A percentile compares a stretch with the other conserved stretches of the same genome.
These are phyloP conservation scores for Cassiopea andromeda DNA, from an alignment of 30 jellyfish, hydroid and myxozoan genomes.

Conservation along the genomic window DNA sequence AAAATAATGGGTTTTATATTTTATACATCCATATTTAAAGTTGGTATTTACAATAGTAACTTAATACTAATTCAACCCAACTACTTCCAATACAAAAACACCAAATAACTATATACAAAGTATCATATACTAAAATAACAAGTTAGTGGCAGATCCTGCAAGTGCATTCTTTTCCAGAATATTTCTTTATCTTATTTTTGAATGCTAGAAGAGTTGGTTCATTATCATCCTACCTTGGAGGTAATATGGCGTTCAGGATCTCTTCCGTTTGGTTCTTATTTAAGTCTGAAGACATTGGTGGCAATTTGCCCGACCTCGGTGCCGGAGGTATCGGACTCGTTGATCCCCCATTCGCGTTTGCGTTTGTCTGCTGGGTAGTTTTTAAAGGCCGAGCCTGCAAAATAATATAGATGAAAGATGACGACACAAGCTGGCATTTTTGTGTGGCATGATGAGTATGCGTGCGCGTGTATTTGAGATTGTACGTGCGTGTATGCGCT, in stretches of 20 bases:
- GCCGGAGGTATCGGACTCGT: slow-evolving; percentile 95
- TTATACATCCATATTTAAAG: background rate
- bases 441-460: background rate
- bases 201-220: background rate
- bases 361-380: slow-evolving; percentile 81
- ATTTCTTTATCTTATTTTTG: too few relatives aligned
- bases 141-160: background rate
- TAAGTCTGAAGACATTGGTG: slow-evolving; percentile 91
- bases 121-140: too few relatives aligned
- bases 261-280: slow-evolving; percentile 97
- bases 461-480: too few relatives aligned
- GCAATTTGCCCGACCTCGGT: slow-evolving; percentile 93
- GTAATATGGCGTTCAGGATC: slow-evolving; percentile 86
- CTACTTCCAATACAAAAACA: too few relatives aligned
- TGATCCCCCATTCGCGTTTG: slow-evolving; percentile 72
- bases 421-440: background rate
- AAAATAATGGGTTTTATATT: too few relatives aligned
- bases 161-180: background rate
- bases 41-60: too few relatives aligned
- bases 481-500: too few relatives aligned
- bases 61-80: too few relatives aligned
- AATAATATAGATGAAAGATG: background rate
- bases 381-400: slow-evolving; percentile 88
- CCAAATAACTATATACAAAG: too few relatives aligned
- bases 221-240: slow-evolving; percentile 81